A percentile compares a stretch with the other conserved stretches of the same genome.
Evolutionary conservation across 2,113 vertebrate species (phyloP).

Genomic region (Zapornia atra): DNA sequence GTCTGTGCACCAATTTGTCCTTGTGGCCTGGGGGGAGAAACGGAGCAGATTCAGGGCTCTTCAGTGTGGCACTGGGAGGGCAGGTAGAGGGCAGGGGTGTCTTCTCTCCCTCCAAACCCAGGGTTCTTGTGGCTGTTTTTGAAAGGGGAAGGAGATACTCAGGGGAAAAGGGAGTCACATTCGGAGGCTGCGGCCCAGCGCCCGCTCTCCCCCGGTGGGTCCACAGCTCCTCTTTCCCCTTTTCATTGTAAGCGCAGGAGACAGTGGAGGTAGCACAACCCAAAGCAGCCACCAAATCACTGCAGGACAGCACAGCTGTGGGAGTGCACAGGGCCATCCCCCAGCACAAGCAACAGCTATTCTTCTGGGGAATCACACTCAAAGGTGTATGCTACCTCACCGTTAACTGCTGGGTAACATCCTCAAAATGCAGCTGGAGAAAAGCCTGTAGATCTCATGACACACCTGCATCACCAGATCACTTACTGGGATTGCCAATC

Average conservation of each 20-base stretch:
- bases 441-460: neutral
- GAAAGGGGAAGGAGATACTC: neutral
- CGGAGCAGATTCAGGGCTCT: neutral
- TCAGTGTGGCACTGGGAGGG: neutral
- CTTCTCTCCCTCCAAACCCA: neutral
- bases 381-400: neutral
- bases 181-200: neutral
- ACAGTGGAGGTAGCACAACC: neutral
- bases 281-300: neutral
- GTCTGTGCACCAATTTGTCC: neutral
- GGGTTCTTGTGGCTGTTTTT: neutral
- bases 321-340: neutral
- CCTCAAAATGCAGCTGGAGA: neutral
- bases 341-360: neutral
- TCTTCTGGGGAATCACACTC: neutral
- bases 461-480: neutral
- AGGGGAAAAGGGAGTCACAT: neutral
- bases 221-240: neutral
- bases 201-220: neutral
- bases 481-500: neutral
- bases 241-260: fast-evolving
- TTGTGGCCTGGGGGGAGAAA: neutral
- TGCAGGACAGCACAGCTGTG: neutral
- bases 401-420: neutral
- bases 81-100: neutral